These are phyloP conservation scores for Erebia palarica DNA, from an alignment of 2,888 invertebrate species.

Conservation along the genomic window DNA sequence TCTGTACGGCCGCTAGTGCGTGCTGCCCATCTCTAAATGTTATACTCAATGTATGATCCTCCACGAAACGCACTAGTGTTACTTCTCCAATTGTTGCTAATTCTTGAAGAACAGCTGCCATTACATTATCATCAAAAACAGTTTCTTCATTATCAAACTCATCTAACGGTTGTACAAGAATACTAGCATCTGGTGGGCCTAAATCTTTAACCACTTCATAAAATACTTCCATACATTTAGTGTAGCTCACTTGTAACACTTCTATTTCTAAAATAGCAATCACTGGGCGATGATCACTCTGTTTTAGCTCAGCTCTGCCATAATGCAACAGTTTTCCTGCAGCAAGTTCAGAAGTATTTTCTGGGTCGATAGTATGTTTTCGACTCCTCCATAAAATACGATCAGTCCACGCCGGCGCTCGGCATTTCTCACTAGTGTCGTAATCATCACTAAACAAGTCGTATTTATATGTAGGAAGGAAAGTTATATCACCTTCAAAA, in stretches of 20 bases:
- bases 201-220: slow-evolving; percentile 92
- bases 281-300: slow-evolving; percentile 98
- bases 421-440: slow-evolving; percentile 98
- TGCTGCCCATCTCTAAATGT: slow-evolving; percentile 95
- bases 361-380: slow-evolving; percentile 87
- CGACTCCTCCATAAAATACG: slow-evolving; percentile 96
- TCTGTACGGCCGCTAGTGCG: slow-evolving; percentile 88
- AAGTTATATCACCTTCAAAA: slow-evolving; percentile 94
- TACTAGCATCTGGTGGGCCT: slow-evolving; percentile 97
- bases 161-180: slow-evolving; percentile 85
- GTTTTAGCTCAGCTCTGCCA: slow-evolving; percentile 96
- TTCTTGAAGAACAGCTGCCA: slow-evolving; percentile 90
- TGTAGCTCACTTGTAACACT: slow-evolving; percentile 89
- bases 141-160: slow-evolving; percentile 76
- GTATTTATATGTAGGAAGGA: slow-evolving; percentile 99
- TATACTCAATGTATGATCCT: slow-evolving; percentile 91
- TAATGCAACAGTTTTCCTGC: slow-evolving; percentile 93
- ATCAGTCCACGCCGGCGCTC: slow-evolving; percentile 99
- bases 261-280: slow-evolving; percentile 95
- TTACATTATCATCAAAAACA: slow-evolving; percentile 90
- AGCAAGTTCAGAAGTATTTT: slow-evolving; percentile 85
- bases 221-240: slow-evolving; percentile 90
- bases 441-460: slow-evolving; percentile 99
- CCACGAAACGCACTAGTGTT: slow-evolving; percentile 94
- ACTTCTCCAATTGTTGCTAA: slow-evolving; percentile 94